Evolutionary conservation across 2,113 vertebrate species (phyloP).

Genomic region (Albula goreensis): DNA sequence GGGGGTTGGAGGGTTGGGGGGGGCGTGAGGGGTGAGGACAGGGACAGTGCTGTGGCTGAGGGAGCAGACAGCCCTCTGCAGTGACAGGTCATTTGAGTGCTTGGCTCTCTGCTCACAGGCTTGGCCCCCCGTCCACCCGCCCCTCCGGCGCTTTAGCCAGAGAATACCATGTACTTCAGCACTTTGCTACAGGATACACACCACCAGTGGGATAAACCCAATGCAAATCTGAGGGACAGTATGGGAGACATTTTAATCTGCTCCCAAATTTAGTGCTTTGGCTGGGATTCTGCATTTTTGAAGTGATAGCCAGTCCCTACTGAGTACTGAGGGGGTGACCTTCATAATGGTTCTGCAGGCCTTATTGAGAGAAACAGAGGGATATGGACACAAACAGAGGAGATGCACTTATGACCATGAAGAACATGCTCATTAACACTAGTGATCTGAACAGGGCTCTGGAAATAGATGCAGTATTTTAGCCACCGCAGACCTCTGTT

Average conservation of each 20-base stretch:
- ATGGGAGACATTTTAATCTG: slow-evolving; percentile 20
- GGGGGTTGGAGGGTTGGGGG: neutral
- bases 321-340: neutral
- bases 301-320: neutral
- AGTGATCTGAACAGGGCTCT: neutral
- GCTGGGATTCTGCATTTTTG: neutral
- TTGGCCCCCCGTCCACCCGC: too few species aligned
- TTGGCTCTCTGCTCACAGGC: neutral
- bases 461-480: too few species aligned
- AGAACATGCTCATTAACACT: neutral
- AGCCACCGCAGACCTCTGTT: too few species aligned
- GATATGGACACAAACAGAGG: neutral
- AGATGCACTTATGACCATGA: too few species aligned
- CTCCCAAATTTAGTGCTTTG: slow-evolving; percentile 31
- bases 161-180: neutral
- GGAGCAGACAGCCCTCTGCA: neutral
- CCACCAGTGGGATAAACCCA: neutral
- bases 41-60: neutral
- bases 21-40: neutral
- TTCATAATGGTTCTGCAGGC: neutral
- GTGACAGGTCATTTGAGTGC: neutral
- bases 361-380: neutral
- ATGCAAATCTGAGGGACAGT: neutral
- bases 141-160: too few species aligned
- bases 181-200: neutral